These are phyloP conservation scores for Eidolon helvum DNA, from an alignment of 2,113 vertebrate species.

Conservation along the genomic window DNA sequence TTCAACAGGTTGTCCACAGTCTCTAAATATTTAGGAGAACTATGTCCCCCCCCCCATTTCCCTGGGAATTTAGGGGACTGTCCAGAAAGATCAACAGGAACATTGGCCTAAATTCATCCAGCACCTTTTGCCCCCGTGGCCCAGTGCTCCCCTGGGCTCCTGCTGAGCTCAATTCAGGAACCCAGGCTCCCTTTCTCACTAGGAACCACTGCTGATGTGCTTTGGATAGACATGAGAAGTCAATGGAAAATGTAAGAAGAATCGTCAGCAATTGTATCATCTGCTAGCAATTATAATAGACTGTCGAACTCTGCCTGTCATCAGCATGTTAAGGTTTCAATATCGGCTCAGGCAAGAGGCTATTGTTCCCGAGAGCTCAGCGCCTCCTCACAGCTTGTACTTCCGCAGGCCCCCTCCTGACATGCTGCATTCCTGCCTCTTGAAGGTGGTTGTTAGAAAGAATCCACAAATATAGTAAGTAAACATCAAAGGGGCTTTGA, in stretches of 20 bases:
- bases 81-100: background rate
- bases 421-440: conserved; percentile 38
- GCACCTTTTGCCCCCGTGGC: background rate
- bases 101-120: background rate
- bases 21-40: background rate
- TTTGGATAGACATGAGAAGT: background rate
- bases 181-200: background rate
- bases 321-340: background rate
- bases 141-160: background rate
- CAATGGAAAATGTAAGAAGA: background rate
- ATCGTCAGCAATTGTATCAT: background rate
- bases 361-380: background rate
- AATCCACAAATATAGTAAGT: conserved; percentile 78
- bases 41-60: background rate
- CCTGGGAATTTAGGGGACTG: background rate
- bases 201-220: background rate
- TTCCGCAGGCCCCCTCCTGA: background rate
- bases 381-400: background rate
- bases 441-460: conserved; percentile 51
- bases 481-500: conserved; percentile 87
- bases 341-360: background rate
- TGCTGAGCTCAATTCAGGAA: background rate
- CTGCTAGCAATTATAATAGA: background rate
- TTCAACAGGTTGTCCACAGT: background rate
- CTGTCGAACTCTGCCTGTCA: background rate